These are phyloP conservation scores for Sialia sialis DNA, from an alignment of 2,113 vertebrate species.

Conservation along the genomic window DNA sequence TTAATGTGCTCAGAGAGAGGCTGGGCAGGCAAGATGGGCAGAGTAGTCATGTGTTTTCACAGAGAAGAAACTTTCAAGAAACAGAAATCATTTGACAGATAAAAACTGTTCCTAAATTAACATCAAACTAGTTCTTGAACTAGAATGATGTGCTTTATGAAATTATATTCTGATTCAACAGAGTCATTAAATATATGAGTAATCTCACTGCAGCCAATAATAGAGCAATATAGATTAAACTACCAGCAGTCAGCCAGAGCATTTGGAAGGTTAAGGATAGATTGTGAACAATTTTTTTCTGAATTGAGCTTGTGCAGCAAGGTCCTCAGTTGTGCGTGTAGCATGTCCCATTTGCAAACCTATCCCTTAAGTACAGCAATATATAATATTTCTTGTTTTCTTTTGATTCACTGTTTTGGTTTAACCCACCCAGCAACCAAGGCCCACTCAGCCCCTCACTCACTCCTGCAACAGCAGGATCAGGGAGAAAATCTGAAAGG, in stretches of 20 bases:
- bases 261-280: not conserved
- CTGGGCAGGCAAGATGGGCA: not conserved
- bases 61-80: not conserved
- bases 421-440: not conserved
- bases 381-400: not conserved
- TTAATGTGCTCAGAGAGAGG: not conserved
- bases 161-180: slow-evolving; percentile 14
- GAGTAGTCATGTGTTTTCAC: not conserved
- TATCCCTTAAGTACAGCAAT: not conserved
- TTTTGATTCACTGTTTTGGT: not conserved
- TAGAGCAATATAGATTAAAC: not conserved
- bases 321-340: not conserved
- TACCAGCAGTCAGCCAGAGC: not conserved
- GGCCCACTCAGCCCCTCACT: not conserved
- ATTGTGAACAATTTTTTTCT: not conserved
- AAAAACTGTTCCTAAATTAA: not conserved
- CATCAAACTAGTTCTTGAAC: not conserved
- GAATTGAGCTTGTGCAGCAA: not conserved
- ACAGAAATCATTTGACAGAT: not conserved
- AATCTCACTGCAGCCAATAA: not conserved
- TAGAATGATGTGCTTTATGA: not conserved
- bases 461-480: not conserved
- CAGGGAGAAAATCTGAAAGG: not conserved
- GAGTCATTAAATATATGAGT: not conserved
- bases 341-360: not conserved